Evolutionary conservation across 2,888 invertebrate genomes (phyloP).

Genomic region (Phasia obesa): DNA sequence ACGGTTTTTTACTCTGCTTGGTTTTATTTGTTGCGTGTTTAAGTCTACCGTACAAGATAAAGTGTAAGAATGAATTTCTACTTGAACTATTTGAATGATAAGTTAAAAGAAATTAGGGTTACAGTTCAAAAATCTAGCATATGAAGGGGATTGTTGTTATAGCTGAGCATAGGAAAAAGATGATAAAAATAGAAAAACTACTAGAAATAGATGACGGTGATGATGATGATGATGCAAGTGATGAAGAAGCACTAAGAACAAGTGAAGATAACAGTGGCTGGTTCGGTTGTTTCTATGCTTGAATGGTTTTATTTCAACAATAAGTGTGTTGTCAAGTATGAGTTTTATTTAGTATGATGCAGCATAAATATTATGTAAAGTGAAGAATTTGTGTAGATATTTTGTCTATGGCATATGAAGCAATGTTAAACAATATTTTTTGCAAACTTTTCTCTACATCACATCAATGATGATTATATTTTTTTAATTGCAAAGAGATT

Average conservation of each 20-base stretch:
- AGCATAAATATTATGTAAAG: constrained; percentile 35
- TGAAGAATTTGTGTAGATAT: neutral
- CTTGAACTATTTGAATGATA: constrained; percentile 36
- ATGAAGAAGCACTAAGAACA: constrained; percentile 1
- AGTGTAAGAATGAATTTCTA: constrained; percentile 28
- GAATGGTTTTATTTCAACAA: constrained; percentile 34
- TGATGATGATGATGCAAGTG: neutral
- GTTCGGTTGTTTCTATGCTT: constrained; percentile 14
- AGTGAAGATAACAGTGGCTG: neutral
- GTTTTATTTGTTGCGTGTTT: neutral
- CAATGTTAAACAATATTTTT: constrained; percentile 5
- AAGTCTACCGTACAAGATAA: neutral
- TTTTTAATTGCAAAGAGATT: too few species aligned
- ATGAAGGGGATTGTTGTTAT: neutral
- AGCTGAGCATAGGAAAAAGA: neutral
- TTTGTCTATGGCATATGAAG: neutral
- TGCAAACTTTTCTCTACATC: neutral
- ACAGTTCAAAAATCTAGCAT: constrained; percentile 24
- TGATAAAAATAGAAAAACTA: constrained; percentile 4
- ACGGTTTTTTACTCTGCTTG: neutral
- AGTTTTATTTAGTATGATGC: constrained; percentile 44
- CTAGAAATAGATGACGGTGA: neutral
- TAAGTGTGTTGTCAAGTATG: constrained; percentile 48
- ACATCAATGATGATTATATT: neutral
- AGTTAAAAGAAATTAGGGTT: constrained; percentile 48